Evolutionary conservation across 92 coral and sea anemone genomes (phyloP).

Genomic region (Scolanthus callimorphus): DNA sequence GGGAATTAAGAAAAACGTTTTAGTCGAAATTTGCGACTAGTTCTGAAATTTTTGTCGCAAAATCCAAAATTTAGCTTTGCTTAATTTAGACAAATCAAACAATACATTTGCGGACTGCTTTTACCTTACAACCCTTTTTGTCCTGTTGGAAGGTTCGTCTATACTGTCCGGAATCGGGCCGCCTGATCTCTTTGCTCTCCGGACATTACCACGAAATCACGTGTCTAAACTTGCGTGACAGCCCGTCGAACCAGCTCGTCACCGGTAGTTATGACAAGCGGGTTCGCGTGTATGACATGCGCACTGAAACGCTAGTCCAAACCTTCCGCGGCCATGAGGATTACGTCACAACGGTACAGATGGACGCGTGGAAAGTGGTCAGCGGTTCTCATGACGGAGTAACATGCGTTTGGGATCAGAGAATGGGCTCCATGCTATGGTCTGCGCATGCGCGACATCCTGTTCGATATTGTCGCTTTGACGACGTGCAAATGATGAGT

Average conservation of each 20-base stretch:
- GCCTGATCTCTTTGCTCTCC: slow-evolving; percentile 49
- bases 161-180: slow-evolving; percentile 62
- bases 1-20: no score
- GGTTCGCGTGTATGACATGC: slow-evolving; percentile 88
- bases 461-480: slow-evolving; percentile 69
- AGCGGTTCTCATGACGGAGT: slow-evolving; percentile 94
- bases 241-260: slow-evolving; percentile 58
- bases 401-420: slow-evolving; percentile 85
- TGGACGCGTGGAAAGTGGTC: slow-evolving; percentile 92
- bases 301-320: slow-evolving; percentile 50
- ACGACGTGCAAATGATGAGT: slow-evolving; percentile 55
- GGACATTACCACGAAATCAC: slow-evolving; percentile 91
- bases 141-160: slow-evolving; percentile 81
- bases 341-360: slow-evolving; percentile 79
- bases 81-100: no score
- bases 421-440: slow-evolving; percentile 84
- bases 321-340: slow-evolving; percentile 82
- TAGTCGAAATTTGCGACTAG: no score
- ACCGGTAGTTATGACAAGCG: slow-evolving; percentile 87
- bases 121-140: no score
- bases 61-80: no score
- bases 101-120: no score
- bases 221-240: slow-evolving; percentile 68
- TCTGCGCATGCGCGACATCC: slow-evolving; percentile 89
- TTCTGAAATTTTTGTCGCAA: no score